Base-by-base conservation (phyloP, 2,797 vertebrate species). In the Tachyglossus aculeatus region DNA sequence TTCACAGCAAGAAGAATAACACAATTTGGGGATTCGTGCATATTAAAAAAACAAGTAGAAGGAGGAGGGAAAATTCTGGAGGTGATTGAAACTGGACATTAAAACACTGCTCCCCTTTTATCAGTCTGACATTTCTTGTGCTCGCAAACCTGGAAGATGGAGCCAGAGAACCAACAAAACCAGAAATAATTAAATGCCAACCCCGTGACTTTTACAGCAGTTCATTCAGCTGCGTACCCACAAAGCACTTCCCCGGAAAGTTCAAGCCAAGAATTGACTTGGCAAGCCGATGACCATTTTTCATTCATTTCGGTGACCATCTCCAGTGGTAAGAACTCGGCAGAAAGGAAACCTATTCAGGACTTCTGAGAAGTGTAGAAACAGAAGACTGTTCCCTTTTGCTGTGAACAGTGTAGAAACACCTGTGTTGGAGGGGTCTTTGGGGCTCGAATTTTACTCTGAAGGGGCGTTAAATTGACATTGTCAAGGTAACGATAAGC, bases 211-310 rank as follows among this genome's bases (percentile, higher is more conserved):
- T 86, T 41, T 80, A 61, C 58, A 71, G 86, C 32, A 22, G 66
- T 50, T 80, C 72, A 61, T 92, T 92, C 89, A 89, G 60, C 77
- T 78, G 74, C 50, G 86, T 90, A 50, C 84, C 87, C 89, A 89
- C 87, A 83, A 68, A 89, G 78, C 83, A 56, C 81, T 88, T 83
- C 77, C 80, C 88, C 77, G 69, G 64, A n/a, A 80, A 68, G 54
- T 64, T 24, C 56, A 65, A 89, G 88, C 89, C 87, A 86, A 82
- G 73, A 54, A 77, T 81, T 77, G 24, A 47, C 67, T 91, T 91
- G 88, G 89, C 91, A 79, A 58, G 62, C 38, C n/a, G 67, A 83
- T 67, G 81, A 61, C 72, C 58, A 56, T 77, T 76, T 80, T 67
- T 70, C 13, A 73, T 78, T 85, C 53, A 82, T 83, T 84, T 81